A percentile compares a stretch with the other conserved stretches of the same genome.
Conservation (phyloP, 1,140 invertebrate species). For the Caenorhabditis inopinata region DNA sequence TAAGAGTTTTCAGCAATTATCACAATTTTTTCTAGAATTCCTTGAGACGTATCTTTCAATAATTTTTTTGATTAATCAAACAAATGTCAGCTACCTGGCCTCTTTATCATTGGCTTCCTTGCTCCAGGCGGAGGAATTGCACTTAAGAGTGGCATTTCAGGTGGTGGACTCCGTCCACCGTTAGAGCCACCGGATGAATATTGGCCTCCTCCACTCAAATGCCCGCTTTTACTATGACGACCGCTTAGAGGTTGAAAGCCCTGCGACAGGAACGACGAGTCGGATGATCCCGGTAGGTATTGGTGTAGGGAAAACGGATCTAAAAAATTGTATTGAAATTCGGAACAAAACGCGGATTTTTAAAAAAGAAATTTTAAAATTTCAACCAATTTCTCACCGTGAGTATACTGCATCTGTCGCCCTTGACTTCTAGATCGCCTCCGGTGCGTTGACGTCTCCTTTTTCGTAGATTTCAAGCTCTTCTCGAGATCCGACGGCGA, state of each 20-base stretch:
- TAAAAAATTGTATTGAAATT: no score
- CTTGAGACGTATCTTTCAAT: no score
- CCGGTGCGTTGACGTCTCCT: not conserved
- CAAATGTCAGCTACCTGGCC: not conserved
- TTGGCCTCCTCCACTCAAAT: not conserved
- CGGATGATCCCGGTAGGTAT: not conserved
- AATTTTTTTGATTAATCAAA: not conserved
- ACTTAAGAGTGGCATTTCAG: conserved; percentile 35
- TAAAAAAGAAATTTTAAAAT: no score
- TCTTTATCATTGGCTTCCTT: not conserved
- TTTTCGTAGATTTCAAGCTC: not conserved
- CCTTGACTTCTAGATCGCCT: not conserved
- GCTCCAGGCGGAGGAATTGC: conserved; percentile 34
- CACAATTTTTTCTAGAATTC: no score
- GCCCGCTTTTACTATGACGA: conserved; percentile 28
- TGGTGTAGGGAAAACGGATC: not conserved
- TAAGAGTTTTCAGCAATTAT: no score
- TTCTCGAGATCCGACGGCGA: conserved; percentile 10
- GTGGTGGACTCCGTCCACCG: conserved; percentile 38
- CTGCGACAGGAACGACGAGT: not conserved
- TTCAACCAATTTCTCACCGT: no score
- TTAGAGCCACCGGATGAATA: conserved; percentile 48
- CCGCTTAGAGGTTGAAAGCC: not conserved
- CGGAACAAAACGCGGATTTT: no score
- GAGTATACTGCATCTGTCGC: not conserved